Base-by-base conservation (phyloP, 2,888 invertebrate genomes). In the Agrotis puta region DNA sequence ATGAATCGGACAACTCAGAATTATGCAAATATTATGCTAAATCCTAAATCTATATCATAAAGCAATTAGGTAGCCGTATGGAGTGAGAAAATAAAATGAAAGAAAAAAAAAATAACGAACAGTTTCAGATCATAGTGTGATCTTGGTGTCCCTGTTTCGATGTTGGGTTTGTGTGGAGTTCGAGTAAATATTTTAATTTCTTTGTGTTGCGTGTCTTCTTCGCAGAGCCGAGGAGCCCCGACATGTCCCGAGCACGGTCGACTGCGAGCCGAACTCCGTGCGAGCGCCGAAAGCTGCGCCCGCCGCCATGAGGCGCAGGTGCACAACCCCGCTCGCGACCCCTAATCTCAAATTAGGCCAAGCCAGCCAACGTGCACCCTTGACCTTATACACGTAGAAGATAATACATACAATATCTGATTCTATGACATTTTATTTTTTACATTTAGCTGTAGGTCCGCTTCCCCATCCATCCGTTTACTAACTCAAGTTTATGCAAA, bases 241-340 rank as follows among this genome's bases (percentile, higher is more conserved):
- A 74, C 43, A 9, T 4, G 27, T 13, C n/a, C 61, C 61, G 73
- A 74, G 51, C 18, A 50, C 20, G 43, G 14, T 58, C 68, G 76
- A 56, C 22, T 18, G 14, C 16, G 45, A 48, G 50, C 22, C 51
- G 57, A 64, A 48, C 27, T 56, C 54, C 54, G 61, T 24, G n/a
- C 63, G 33, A 45, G 20, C 77, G 48, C 45, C 53, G 62, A 48
- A 53, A 63, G 50, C 64, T 68, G 65, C 58, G 67, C 39, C 63
- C 53, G 51, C 56, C 56, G 27, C 64, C 66, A 54, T 33, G 27
- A 58, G 62, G 58, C 79, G 74, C 80, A 74, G 66, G 62, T 77
- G 76, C 77, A 79, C 65, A 51, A 58, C 33, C 58, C 54, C 56
- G 64, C 67, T 45, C 24, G 39, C 51, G 65, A 64, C 74, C 54